A percentile compares a stretch with the other conserved stretches of the same genome.
Evolutionary conservation across 2,797 vertebrate genomes (phyloP).

Genomic region (Urosaurus nigricauda): DNA sequence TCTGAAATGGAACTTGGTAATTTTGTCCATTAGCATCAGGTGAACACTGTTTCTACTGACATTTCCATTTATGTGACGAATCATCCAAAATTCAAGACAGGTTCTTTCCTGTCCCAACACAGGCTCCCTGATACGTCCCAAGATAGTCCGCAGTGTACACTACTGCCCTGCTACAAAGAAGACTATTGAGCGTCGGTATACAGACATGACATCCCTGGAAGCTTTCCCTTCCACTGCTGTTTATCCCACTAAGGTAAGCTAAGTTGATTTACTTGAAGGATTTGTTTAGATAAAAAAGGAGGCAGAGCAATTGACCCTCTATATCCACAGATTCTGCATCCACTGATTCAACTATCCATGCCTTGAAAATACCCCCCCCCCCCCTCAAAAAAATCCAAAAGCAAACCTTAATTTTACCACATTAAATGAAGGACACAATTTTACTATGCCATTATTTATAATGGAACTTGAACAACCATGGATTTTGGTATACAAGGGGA

Average conservation of each 20-base stretch:
- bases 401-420: too few relatives aligned
- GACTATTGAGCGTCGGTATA: constrained; percentile 94
- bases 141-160: constrained; percentile 95
- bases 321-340: too few relatives aligned
- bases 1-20: background rate
- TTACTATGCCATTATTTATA: too few relatives aligned
- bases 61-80: background rate
- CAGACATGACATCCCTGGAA: constrained; percentile 93
- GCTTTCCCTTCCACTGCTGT: constrained; percentile 92
- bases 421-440: too few relatives aligned
- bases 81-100: background rate
- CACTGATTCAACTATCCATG: too few relatives aligned
- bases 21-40: background rate
- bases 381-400: too few relatives aligned
- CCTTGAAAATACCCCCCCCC: too few relatives aligned
- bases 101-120: background rate
- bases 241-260: constrained; percentile 94
- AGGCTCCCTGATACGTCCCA: constrained; percentile 97
- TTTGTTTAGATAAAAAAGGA: background rate
- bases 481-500: too few relatives aligned
- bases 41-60: background rate
- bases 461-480: too few relatives aligned
- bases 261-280: accelerated
- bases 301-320: too few relatives aligned
- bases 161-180: constrained; percentile 98